Conservation (phyloP, 2,888 invertebrate species). For the Drosophila kanekoi region DNA sequence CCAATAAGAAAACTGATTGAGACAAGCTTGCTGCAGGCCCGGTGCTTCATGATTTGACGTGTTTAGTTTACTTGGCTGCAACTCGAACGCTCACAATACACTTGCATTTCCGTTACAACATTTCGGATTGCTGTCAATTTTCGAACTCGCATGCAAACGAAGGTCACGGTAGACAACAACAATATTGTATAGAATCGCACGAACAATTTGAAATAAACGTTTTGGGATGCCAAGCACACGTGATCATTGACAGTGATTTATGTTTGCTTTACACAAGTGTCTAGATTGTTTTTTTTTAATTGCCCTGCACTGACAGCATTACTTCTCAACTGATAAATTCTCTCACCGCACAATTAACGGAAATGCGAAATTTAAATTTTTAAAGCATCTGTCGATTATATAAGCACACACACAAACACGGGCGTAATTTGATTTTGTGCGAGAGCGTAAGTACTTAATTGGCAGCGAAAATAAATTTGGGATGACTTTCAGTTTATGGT, state of each 20-base stretch:
- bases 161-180: constrained; percentile 58
- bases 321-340: constrained; percentile 37
- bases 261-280: constrained; percentile 35
- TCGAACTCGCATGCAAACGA: constrained; percentile 50
- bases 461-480: constrained; percentile 20
- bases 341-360: constrained; percentile 68
- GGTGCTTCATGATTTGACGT: constrained; percentile 17
- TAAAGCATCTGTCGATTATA: constrained; percentile 47
- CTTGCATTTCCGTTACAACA: constrained; percentile 46
- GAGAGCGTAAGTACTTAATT: constrained; percentile 18
- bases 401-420: constrained; percentile 41
- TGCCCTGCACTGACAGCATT: constrained; percentile 22
- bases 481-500: constrained; percentile 38
- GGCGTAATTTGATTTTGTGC: constrained; percentile 16
- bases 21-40: constrained; percentile 10
- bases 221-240: constrained; percentile 51
- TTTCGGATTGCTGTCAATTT: constrained; percentile 44
- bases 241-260: constrained; percentile 69
- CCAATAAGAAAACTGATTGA: constrained; percentile 17
- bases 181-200: constrained; percentile 10
- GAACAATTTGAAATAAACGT: constrained; percentile 45
- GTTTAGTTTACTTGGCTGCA: constrained; percentile 6
- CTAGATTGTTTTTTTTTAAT: constrained; percentile 26
- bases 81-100: constrained; percentile 6
- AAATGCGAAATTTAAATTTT: constrained; percentile 68